Evolutionary conservation across 23 tunicate genomes (phyloP), one percentile per base, ranked within the genome.

Genomic region (Ciona savignyi): DNA sequence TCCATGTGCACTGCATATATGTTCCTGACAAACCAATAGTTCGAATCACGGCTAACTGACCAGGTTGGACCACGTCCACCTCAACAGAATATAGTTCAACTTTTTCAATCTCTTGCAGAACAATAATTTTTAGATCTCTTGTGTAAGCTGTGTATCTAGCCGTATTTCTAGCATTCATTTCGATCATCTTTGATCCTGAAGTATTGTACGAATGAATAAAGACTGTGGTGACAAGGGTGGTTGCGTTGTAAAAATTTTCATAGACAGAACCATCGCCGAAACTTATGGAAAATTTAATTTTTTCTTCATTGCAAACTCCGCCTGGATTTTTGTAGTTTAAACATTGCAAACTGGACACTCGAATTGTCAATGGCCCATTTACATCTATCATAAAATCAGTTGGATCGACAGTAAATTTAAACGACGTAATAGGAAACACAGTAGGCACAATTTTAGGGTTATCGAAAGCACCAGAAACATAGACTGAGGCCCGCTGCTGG

Each of bases 1-100:
- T 33, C 62, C 70, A 48, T n/a, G 23, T 60, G 61, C 87, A 82
- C 21, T 21, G 29, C 35, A 82, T 62, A 23, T 82, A 4, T 0
- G 31, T 27, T 2, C 87, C 87, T 2, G 32, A 20, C 30, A 74
- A 27, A 30, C 34, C 75, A 22, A 60, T 2, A 6, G 72, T 35
- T 23, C 15, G 32, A 26, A 80, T 26, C 23, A 25, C 71, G 6
- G 62, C 70, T 22, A 63, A 30, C 3, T 33, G 28, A 2, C 71
- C 77, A 31, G 66, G 73, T 71, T 28, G 51, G 0, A 32, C 27
- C n/a, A 63, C 1, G 61, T 23, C 33, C 25, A 33, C n/a, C 29
- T 24, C 19, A n/a, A 71, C 31, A 33, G 22, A 62, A 23, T 62
- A 30, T 19, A 80, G 62, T 35, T 62, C 48, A 15, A 71, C 77